A percentile compares a stretch with the other conserved stretches of the same genome.
Evolutionary conservation across 2,113 vertebrate genomes (phyloP).

Genomic region (Barnardius zonarius): DNA sequence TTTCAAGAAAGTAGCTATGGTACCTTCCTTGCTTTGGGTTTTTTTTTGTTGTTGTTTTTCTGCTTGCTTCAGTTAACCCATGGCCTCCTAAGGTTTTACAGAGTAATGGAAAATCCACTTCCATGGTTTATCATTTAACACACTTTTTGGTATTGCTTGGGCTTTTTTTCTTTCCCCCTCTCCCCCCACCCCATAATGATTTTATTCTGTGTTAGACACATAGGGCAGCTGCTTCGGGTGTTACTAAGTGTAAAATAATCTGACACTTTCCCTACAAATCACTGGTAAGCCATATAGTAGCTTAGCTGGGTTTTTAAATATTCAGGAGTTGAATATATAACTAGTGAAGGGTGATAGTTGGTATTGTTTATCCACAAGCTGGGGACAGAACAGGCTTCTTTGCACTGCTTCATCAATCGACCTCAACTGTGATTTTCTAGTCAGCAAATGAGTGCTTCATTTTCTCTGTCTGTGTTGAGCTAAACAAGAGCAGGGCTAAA

Average conservation of each 20-base stretch:
- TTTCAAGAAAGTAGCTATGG: constrained; percentile 82
- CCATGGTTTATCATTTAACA: not conserved
- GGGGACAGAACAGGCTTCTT: constrained; percentile 78
- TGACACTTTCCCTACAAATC: constrained; percentile 33
- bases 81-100: constrained; percentile 69
- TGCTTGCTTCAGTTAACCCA: constrained; percentile 68
- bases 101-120: constrained; percentile 59
- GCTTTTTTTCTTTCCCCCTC: not conserved
- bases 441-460: constrained; percentile 78
- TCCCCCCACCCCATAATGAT: not conserved
- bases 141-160: constrained; percentile 31
- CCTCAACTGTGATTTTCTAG: constrained; percentile 79
- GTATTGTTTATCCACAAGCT: constrained; percentile 68
- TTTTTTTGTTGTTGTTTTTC: not conserved
- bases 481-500: constrained; percentile 62
- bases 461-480: constrained; percentile 64
- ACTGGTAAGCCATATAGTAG: constrained; percentile 58
- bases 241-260: constrained; percentile 68
- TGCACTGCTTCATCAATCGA: constrained; percentile 79
- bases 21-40: constrained; percentile 68
- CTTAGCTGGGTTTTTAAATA: constrained; percentile 73
- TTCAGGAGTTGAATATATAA: constrained; percentile 68
- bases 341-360: constrained; percentile 74
- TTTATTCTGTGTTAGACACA: constrained; percentile 48
- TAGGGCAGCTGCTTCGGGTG: constrained; percentile 32